These are phyloP conservation scores for Euphydryas editha DNA, from an alignment of 2,888 invertebrate species.

Conservation along the genomic window DNA sequence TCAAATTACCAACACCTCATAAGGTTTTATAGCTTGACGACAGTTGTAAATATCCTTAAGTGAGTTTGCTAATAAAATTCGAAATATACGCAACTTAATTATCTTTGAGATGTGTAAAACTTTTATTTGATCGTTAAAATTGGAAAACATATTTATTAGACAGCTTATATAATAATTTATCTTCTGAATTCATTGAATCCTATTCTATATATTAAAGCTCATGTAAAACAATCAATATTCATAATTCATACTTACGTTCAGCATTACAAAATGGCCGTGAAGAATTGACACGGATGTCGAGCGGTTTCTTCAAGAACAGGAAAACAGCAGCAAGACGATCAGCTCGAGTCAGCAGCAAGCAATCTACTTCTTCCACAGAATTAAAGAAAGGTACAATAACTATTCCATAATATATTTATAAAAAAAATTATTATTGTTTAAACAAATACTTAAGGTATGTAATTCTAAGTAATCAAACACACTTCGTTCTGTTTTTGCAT, in stretches of 20 bases:
- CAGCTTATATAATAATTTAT: no score
- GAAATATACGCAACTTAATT: neutral
- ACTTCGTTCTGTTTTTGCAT: no score
- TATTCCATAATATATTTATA: no score
- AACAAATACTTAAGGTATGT: no score
- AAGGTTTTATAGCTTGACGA: neutral
- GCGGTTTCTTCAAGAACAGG: constrained; percentile 88
- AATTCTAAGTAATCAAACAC: no score
- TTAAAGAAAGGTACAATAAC: constrained; percentile 69
- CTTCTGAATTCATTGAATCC: no score
- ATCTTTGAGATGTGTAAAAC: neutral
- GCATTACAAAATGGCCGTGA: constrained; percentile 80
- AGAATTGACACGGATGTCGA: constrained; percentile 77
- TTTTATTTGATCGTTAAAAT: no score
- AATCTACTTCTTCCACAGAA: constrained; percentile 73
- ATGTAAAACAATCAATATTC: no score
- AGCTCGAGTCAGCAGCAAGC: constrained; percentile 86
- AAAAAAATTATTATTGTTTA: no score
- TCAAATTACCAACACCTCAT: constrained; percentile 6
- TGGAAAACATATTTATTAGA: no score
- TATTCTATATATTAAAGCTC: no score
- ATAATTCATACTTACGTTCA: constrained; percentile 51
- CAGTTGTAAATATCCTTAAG: constrained; percentile 6
- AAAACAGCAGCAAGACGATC: constrained; percentile 90
- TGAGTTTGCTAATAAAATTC: neutral